phyloP scores from a whole-genome alignment of 2,888 invertebrate genomes.

The Calameuta pallipes region DNA sequence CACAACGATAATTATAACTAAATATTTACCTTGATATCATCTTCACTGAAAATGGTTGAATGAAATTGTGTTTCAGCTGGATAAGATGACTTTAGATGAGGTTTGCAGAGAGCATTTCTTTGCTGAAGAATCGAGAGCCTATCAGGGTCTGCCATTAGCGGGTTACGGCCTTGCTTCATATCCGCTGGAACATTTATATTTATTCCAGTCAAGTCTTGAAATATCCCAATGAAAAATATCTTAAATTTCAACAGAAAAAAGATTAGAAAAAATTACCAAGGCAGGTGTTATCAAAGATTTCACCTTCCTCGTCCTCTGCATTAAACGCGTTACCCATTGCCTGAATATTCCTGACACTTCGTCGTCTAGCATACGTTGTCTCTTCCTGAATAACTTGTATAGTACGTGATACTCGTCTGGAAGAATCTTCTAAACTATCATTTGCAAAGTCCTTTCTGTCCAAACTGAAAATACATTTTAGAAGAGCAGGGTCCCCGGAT shows the following conservation, averaged over 20 bases:
- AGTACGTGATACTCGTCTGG: background rate
- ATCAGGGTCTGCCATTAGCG: conserved; percentile 49
- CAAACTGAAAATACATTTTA: conserved; percentile 34
- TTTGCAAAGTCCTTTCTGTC: conserved; percentile 42
- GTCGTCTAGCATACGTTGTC: conserved; percentile 47
- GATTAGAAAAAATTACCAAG: conserved; percentile 63
- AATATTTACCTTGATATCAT: conserved; percentile 73
- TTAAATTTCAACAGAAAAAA: background rate
- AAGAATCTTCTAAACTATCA: background rate
- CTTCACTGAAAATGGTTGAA: conserved; percentile 70
- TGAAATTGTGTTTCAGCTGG: conserved; percentile 83
- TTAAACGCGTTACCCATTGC: conserved; percentile 61
- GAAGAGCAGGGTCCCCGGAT: background rate
- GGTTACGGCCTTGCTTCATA: conserved; percentile 71
- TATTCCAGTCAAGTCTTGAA: background rate
- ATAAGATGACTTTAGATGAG: conserved; percentile 87
- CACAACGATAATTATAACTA: background rate
- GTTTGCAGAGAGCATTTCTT: conserved; percentile 85
- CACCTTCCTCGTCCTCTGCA: conserved; percentile 85
- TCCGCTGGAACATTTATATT: conserved; percentile 49
- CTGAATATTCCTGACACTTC: conserved; percentile 57
- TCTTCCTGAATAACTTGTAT: conserved; percentile 47
- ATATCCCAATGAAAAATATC: background rate
- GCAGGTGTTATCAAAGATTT: conserved; percentile 85
- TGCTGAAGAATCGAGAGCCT: conserved; percentile 79